Base-by-base conservation (phyloP, 2,888 invertebrate species). In the Laspeyria flexula region DNA sequence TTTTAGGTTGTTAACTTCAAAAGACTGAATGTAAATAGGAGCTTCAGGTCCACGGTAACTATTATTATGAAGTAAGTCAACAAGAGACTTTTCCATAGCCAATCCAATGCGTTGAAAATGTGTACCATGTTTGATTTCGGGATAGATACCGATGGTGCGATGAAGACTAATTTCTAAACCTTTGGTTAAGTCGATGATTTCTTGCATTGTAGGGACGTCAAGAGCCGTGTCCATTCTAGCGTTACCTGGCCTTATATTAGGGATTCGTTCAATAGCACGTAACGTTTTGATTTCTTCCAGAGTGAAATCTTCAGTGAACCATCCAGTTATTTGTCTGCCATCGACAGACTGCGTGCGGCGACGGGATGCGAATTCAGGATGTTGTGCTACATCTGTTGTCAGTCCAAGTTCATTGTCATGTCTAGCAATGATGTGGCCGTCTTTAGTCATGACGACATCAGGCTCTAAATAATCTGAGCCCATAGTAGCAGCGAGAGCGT, bases 301-400 rank as follows among this genome's bases (percentile, higher is more conserved):
- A 10, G 90, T 90, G 49, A 91, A 92, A 55, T 92, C 90, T 81
- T 91, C 91, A 1, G 84, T 83, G 55, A 90, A 92, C 90, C 90
- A 92, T 6, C 86, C 90, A 25, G 64, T 81, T 2, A 84, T 37
- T 59, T 67, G 56, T 0, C 31, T 54, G 10, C 88, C 86, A 53
- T 90, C 90, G 1, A 91, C 74, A 1, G 46, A 64, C 73, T 90
- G 85, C 0, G 81, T 90, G 49, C 81, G 75, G 43, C 74, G 77
- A 25, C 88, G 83, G n/a, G 76, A 65, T 1, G 83, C 81, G 41
- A 88, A 92, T 60, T 90, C 88, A 0, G 84, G 77, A 27, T 62
- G 85, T 18, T 77, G 58, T 0, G 79, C 74, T 11, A 92, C 82
- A 41, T 92, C 79, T 10, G 90, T 92, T 0, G 87, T 83, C 11